Evolutionary conservation across 2,113 vertebrate genomes (phyloP).

Genomic region (Dipodomys stephensi): DNA sequence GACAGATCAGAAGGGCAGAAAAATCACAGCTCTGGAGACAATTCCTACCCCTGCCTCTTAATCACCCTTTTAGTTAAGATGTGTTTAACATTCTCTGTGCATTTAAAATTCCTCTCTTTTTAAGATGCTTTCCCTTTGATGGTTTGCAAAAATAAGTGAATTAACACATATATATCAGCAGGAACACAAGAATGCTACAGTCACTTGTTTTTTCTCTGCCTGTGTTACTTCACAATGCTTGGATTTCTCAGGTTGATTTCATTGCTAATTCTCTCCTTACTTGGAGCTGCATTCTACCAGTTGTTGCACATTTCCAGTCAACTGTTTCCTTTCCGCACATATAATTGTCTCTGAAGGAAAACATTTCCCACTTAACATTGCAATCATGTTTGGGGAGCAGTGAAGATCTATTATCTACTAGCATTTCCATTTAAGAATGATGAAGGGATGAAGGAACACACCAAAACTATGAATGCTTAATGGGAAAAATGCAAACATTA

Average conservation of each 20-base stretch:
- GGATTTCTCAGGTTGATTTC: background rate
- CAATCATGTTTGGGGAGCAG: background rate
- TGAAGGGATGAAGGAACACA: background rate
- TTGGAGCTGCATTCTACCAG: background rate
- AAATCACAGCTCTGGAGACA: background rate
- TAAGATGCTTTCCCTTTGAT: background rate
- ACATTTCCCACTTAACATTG: background rate
- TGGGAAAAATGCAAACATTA: background rate
- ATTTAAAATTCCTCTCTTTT: too few relatives aligned
- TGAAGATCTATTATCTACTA: background rate
- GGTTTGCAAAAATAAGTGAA: background rate
- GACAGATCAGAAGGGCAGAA: background rate
- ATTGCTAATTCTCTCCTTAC: background rate
- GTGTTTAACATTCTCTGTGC: background rate
- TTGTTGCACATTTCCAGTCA: background rate
- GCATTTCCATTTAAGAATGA: constrained; percentile 16
- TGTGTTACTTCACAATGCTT: background rate
- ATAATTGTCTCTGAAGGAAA: constrained; percentile 23
- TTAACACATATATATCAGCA: background rate
- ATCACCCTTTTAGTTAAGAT: background rate
- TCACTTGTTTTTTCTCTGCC: background rate
- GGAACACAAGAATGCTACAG: background rate
- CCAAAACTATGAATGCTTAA: constrained; percentile 26
- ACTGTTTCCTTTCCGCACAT: background rate
- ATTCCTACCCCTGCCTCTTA: background rate